Conservation (phyloP, 2,888 invertebrate species). For the Creontiades dilutus region DNA sequence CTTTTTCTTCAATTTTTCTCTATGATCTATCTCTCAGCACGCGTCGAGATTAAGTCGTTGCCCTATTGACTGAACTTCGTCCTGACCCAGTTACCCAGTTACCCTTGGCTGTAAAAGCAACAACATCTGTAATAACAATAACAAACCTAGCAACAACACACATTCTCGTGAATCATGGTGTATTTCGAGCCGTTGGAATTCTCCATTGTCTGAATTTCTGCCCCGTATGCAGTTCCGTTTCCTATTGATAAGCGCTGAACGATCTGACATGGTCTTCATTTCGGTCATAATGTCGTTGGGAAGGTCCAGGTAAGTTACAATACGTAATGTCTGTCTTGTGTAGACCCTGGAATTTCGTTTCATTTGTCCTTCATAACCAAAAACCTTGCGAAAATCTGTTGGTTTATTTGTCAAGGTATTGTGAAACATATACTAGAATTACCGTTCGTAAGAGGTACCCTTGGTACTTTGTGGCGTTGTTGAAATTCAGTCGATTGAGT, state of each 20-base stretch:
- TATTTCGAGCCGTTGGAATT: not conserved
- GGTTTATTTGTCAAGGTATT: no score
- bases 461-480: no score
- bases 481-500: no score
- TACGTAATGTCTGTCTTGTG: no score
- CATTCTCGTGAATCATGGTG: not conserved
- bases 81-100: constrained; percentile 13
- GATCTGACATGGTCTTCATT: no score
- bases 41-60: constrained; percentile 1
- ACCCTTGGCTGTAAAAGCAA: not conserved
- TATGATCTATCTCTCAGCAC: not conserved
- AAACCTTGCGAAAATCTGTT: no score
- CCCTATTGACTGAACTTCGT: not conserved
- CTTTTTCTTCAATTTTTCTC: not conserved
- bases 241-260: not conserved
- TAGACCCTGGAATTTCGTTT: no score
- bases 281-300: no score
- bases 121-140: not conserved
- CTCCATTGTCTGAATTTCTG: not conserved
- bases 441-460: no score
- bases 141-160: not conserved
- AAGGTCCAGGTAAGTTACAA: no score
- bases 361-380: no score
- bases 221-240: not conserved
- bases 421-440: no score